Conservation (phyloP, 92 coral and sea anemone genomes). For the Epizoanthus scotinus region DNA sequence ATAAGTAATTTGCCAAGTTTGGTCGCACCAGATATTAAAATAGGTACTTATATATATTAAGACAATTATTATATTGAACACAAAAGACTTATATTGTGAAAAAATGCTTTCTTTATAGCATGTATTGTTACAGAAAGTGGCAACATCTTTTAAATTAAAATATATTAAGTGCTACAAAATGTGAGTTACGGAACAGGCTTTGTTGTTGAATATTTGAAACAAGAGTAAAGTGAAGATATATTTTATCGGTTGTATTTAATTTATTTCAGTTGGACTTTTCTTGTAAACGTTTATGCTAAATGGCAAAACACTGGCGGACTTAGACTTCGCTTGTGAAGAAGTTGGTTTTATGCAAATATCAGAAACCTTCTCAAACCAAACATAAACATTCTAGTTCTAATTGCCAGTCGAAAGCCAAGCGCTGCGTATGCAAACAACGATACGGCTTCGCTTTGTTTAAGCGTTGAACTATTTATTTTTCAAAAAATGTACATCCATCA, state of each 20-base stretch:
- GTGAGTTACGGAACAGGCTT: not conserved
- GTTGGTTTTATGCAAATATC: slow-evolving; percentile 24
- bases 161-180: not conserved
- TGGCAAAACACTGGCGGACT: not conserved
- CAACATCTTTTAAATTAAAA: slow-evolving; percentile 8
- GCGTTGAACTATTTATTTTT: not conserved
- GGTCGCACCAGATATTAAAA: slow-evolving; percentile 4
- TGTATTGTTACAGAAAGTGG: slow-evolving; percentile 6
- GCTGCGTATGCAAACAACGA: slow-evolving; percentile 2
- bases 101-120: not conserved
- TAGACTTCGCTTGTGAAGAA: not conserved
- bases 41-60: not conserved
- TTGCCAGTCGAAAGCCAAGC: not conserved
- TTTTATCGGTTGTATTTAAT: not conserved
- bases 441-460: not conserved
- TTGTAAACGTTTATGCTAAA: not conserved
- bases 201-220: too few species aligned
- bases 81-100: not conserved
- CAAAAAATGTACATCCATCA: too few species aligned
- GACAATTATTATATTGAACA: slow-evolving; percentile 4
- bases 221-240: not conserved
- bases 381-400: slow-evolving; percentile 7
- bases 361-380: not conserved
- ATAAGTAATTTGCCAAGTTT: not conserved
- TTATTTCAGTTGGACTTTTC: not conserved